These are phyloP conservation scores for Antigone vipio DNA, from an alignment of 2,113 vertebrate species.

Conservation along the genomic window DNA sequence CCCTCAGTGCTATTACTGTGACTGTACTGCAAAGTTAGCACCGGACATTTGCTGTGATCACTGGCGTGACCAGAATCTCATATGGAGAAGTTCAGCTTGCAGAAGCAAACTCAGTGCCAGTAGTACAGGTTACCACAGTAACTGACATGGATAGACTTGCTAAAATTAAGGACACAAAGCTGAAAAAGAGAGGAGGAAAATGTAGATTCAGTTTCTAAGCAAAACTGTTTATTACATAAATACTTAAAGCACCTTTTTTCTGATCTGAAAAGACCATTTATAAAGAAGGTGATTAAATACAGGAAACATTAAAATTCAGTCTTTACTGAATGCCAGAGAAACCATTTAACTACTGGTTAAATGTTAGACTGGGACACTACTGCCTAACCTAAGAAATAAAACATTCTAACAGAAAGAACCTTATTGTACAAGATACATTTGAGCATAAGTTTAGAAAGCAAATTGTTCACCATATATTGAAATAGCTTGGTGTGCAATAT, in stretches of 20 bases:
- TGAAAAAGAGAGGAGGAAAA: background rate
- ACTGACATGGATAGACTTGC: background rate
- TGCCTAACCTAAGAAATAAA: background rate
- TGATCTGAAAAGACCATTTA: background rate
- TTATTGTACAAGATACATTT: background rate
- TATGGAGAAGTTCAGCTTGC: background rate
- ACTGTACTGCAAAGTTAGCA: background rate
- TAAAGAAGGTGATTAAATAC: background rate
- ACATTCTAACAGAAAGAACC: background rate
- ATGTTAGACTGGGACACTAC: background rate
- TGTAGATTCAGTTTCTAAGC: background rate
- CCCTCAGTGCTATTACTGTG: background rate
- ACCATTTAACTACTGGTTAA: background rate
- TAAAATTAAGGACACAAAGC: background rate
- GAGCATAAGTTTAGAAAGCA: conserved; percentile 21
- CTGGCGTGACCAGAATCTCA: background rate
- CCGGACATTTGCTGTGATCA: background rate
- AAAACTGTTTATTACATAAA: background rate
- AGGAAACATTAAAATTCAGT: background rate
- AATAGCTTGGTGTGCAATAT: background rate
- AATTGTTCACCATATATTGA: conserved; percentile 9
- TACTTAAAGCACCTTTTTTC: background rate
- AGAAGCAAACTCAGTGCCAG: background rate
- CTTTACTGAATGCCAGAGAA: background rate
- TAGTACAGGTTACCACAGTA: conserved; percentile 26